Evolutionary conservation across 2,888 invertebrate genomes (phyloP), one percentile per base, ranked within the genome.

Genomic region (Oscheius onirici): DNA sequence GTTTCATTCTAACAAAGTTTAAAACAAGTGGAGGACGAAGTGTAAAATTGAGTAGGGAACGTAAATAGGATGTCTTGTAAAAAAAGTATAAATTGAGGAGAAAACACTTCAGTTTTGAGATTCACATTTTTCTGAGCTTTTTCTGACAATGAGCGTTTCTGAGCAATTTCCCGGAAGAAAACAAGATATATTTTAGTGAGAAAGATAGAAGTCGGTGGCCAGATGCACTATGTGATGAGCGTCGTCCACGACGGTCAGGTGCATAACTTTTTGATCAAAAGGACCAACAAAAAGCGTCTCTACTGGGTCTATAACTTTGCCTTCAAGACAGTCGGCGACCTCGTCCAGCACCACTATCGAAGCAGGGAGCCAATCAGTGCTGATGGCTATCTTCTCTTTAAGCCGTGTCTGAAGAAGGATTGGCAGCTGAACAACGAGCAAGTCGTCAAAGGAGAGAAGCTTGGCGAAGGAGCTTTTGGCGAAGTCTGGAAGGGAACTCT

Each of bases 371-470:
- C 74, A 1, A 58, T 74, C 17, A 46, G 55, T 20, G 71, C 49
- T 13, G 43, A 57, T 1, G 61, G 41, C 2, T 58, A 24, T 57
- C 28, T 57, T 6, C 58, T 69, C 24, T 49, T 51, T n/a, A 51
- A 22, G 41, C 61, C 65, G 13, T 54, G 52, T 26, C 49, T 54
- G 43, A 70, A 61, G 40, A 69, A 75, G 41, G 72, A 71, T 13
- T 81, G 81, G 81, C 81, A 81, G 58, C 67, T 78, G 65, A 77
- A 76, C 54, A 71, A 79, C 52, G 79, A 79, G 44, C 79, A 81
- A 63, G 75, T 78, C 5, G 69, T 60, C 20, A 11, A 17, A 22
- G 34, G 17, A n/a, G 41, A 63, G 41, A 71, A 69, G 17, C 58
- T 81, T 22, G 81, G 81, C 10, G 68, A 63, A 11, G 81, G 81